Base-by-base conservation (phyloP, 2,888 invertebrate species). In the Periphyllus acericola region DNA sequence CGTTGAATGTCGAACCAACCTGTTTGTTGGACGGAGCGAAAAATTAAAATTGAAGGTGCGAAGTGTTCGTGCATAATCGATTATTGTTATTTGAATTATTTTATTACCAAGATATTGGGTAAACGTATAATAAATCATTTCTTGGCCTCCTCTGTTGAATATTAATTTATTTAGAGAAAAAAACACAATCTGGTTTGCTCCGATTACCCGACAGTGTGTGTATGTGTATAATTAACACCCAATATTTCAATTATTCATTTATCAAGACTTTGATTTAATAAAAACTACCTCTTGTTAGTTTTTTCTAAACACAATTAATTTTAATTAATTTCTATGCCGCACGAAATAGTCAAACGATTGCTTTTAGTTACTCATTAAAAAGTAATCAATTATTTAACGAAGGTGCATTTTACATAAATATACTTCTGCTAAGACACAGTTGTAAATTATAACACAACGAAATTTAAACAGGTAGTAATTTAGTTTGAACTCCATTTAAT, bases 31-130 rank as follows among this genome's bases (percentile, higher is more conserved):
- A 25, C 81, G 29, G 46, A 21, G 46, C 14, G 5, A 46, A 60
- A 60, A 60, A 79, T 60, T 60, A 79, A 79, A 60, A 79, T 60
- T 79, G 34, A 34, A 79, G 79, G 79, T 60, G 79, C 60, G 60
- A 79, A 79, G 5, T 75, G 11, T 76, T 34, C 60, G 79, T 36
- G 25, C 25, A n/a, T 34, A 79, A 79, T 79, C 60, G 79, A 60
- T 79, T 79, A 60, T 79, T 60, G 34, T 79, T 46, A 78, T 34
- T 34, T 34, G 34, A 21, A 79, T 79, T 60, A 17, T 79, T 32
- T 79, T n/a, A 40, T 11, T 52, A 55, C 21, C 21, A 8, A 32
- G 9, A 11, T 55, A 66, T 9, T n/a, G 0, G 0, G 25, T 36
- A 68, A 9, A 46, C 21, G 3, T 29, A 46, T 46, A 81, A 71